phyloP scores from a whole-genome alignment of 2,888 invertebrate genomes.

The Rambutsinella grinnellia region DNA sequence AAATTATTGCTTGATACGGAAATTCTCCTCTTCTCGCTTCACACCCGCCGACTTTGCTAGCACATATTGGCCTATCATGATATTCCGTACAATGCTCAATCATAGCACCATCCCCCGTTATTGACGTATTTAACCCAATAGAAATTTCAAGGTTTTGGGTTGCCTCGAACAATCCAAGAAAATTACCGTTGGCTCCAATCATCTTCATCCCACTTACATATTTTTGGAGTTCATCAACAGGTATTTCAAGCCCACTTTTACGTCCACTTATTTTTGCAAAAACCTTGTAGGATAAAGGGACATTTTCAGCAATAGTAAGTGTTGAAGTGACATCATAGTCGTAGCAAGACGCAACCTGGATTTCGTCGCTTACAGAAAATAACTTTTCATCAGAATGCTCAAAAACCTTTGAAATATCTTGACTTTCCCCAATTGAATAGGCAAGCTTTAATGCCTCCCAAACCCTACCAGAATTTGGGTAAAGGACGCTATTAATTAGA shows the following conservation, averaged over 20 bases:
- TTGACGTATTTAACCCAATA: conserved; percentile 3
- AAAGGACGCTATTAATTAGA: background rate
- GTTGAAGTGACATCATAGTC: background rate
- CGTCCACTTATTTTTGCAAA: background rate
- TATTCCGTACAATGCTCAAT: too few relatives aligned
- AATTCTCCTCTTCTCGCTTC: too few relatives aligned
- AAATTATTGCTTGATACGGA: too few relatives aligned
- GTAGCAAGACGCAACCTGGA: background rate
- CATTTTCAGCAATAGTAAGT: background rate
- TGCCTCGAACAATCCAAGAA: background rate
- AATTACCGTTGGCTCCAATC: background rate
- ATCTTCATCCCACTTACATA: background rate
- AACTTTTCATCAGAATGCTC: background rate
- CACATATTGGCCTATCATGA: too few relatives aligned
- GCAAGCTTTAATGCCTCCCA: background rate
- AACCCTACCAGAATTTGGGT: background rate
- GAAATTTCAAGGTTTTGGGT: background rate
- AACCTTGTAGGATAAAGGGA: background rate
- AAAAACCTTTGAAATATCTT: too few relatives aligned
- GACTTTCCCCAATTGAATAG: background rate
- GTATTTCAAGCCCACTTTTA: background rate
- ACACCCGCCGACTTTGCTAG: too few relatives aligned
- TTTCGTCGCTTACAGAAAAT: background rate
- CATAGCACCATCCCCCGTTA: background rate
- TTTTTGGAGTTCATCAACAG: background rate